These are phyloP conservation scores for Drosophila austrosaltans DNA, from an alignment of 2,888 invertebrate genomes.

Conservation along the genomic window DNA sequence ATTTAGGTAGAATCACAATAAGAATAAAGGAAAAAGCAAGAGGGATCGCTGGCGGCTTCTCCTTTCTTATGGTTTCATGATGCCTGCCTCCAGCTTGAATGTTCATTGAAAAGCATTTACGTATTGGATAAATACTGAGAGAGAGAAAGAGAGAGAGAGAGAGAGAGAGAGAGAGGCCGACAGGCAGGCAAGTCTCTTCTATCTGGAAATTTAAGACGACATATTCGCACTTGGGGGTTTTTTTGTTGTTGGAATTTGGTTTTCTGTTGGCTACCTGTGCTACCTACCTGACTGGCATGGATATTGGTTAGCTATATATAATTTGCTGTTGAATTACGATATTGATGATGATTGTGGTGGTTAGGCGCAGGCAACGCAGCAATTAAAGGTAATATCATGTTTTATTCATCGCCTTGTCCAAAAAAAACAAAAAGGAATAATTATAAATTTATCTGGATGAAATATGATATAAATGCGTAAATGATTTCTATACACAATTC, in stretches of 20 bases:
- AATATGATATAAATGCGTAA: slow-evolving; percentile 2
- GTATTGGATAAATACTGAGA: slow-evolving; percentile 2
- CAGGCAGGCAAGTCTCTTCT: not conserved
- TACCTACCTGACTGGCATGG: not conserved
- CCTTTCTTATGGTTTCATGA: not conserved
- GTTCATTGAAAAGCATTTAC: slow-evolving; percentile 21
- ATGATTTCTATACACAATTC: not conserved
- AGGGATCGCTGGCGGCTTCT: slow-evolving; percentile 9
- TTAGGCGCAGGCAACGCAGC: slow-evolving; percentile 11
- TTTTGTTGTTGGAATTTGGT: no score
- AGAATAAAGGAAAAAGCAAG: not conserved
- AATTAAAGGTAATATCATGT: slow-evolving; percentile 46
- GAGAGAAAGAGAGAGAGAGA: no score
- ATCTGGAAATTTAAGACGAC: slow-evolving; percentile 51
- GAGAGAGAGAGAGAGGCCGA: not conserved
- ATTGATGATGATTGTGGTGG: slow-evolving; percentile 31
- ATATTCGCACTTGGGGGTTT: slow-evolving; percentile 13
- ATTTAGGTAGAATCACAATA: slow-evolving; percentile 30
- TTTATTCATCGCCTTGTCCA: slow-evolving; percentile 3
- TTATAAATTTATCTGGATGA: slow-evolving; percentile 8
- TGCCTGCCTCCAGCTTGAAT: slow-evolving; percentile 1
- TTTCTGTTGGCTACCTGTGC: slow-evolving; percentile 11
- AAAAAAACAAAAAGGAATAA: not conserved
- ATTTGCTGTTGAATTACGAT: slow-evolving; percentile 45
- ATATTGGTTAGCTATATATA: slow-evolving; percentile 20